Percentiles rank a stretch among this genome's conserved stretches.
These are phyloP conservation scores for Lepidurus arcticus DNA, from an alignment of 1,140 invertebrate genomes.

Conservation along the genomic window DNA sequence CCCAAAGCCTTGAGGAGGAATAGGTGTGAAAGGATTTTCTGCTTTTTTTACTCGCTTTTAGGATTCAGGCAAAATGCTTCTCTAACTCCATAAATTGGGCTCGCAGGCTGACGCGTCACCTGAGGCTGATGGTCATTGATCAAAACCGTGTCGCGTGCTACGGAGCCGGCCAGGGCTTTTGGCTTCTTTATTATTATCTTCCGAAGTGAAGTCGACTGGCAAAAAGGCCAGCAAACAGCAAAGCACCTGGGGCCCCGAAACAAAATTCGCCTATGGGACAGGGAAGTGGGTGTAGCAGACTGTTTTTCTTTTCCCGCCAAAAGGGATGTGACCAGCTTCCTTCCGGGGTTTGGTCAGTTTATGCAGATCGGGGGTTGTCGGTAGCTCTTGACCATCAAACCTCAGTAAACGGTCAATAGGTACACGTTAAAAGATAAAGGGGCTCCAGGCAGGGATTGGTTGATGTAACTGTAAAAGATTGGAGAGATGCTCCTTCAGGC, in stretches of 20 bases:
- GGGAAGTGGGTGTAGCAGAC: neutral
- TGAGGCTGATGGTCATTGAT: constrained; percentile 21
- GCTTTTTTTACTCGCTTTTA: constrained; percentile 3
- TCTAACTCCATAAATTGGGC: constrained; percentile 13
- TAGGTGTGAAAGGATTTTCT: neutral
- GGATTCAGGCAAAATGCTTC: constrained; percentile 18
- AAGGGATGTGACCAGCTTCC: neutral
- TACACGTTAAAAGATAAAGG: neutral
- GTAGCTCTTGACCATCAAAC: neutral
- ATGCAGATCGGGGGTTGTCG: neutral
- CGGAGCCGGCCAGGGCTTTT: constrained; percentile 6
- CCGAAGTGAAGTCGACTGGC: neutral
- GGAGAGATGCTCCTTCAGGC: neutral
- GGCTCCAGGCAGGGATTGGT: neutral
- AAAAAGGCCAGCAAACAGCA: constrained; percentile 7
- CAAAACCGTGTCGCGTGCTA: constrained; percentile 13
- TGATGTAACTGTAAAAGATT: neutral
- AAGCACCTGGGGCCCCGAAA: neutral
- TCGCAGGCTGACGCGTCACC: constrained; percentile 20
- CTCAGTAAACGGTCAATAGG: neutral
- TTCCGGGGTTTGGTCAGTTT: neutral
- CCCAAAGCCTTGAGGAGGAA: neutral
- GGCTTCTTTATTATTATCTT: neutral
- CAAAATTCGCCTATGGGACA: constrained; percentile 1
- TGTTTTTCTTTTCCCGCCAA: constrained; percentile 3